A percentile compares a stretch with the other conserved stretches of the same genome.
These are phyloP conservation scores for Gymnocheta viridis DNA, from an alignment of 2,888 invertebrate genomes.

Conservation along the genomic window DNA sequence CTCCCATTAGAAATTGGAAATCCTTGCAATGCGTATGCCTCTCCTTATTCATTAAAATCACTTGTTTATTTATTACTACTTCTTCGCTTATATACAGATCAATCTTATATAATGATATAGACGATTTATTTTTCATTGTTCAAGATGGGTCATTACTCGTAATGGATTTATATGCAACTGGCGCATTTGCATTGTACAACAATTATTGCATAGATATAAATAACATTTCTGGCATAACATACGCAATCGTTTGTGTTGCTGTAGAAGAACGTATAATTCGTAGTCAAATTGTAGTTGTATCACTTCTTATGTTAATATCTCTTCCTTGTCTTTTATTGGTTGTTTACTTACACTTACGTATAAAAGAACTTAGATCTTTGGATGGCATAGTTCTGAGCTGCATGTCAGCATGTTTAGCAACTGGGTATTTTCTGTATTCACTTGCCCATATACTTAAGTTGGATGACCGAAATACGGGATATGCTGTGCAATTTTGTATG, in stretches of 20 bases:
- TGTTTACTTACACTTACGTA: constrained; percentile 77
- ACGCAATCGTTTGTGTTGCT: constrained; percentile 80
- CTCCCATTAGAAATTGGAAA: background rate
- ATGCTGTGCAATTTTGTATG: constrained; percentile 80
- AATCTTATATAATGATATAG: constrained; percentile 74
- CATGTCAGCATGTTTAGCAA: constrained; percentile 79
- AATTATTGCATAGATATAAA: constrained; percentile 81
- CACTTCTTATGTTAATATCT: constrained; percentile 79
- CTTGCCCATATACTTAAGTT: constrained; percentile 78
- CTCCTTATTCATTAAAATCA: background rate
- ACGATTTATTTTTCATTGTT: constrained; percentile 78
- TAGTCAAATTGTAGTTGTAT: constrained; percentile 76
- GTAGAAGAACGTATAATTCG: constrained; percentile 77
- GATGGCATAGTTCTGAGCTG: constrained; percentile 80
- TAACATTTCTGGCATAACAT: constrained; percentile 75
- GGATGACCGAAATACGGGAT: constrained; percentile 76
- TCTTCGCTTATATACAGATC: constrained; percentile 69
- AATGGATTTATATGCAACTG: constrained; percentile 78
- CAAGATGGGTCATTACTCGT: constrained; percentile 80
- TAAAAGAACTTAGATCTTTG: constrained; percentile 77
- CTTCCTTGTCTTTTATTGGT: constrained; percentile 79
- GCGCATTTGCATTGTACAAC: constrained; percentile 76
- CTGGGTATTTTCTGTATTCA: constrained; percentile 79
- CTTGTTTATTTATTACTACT: background rate
- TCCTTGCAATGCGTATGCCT: constrained; percentile 79